A percentile compares a stretch with the other conserved stretches of the same genome.
Evolutionary conservation across 2,797 vertebrate genomes (phyloP).

Genomic region (Rhabdophis nuchalis): DNA sequence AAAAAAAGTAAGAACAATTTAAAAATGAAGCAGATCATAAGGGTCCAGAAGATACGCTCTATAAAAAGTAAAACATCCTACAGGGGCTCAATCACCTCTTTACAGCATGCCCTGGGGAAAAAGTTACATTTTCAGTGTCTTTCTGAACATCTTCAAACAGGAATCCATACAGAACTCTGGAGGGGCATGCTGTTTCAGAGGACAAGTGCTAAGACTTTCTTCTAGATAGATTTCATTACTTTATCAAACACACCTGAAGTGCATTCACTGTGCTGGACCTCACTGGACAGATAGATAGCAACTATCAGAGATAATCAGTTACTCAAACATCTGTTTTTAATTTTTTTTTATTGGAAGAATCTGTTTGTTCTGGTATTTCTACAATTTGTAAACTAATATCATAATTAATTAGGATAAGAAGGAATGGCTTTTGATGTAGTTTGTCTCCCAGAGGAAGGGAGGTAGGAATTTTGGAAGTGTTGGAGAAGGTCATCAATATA

Average conservation of each 20-base stretch:
- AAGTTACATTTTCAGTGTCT: background rate
- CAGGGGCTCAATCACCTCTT: background rate
- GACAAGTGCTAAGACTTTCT: background rate
- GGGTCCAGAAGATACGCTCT: background rate
- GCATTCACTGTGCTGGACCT: background rate
- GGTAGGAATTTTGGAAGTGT: background rate
- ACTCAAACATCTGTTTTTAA: background rate
- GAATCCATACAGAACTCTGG: background rate
- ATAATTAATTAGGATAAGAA: background rate
- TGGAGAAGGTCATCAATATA: background rate
- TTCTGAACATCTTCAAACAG: background rate
- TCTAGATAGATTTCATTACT: background rate
- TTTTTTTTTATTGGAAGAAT: background rate
- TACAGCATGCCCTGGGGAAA: background rate
- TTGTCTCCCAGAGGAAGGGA: background rate
- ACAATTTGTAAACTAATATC: background rate
- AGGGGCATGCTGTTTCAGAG: background rate
- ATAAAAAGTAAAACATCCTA: background rate
- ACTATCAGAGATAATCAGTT: background rate
- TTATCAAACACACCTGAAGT: background rate
- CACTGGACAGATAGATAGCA: background rate
- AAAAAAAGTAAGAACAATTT: background rate
- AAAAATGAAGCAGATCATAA: background rate
- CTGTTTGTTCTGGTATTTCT: background rate
- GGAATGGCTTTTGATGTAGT: background rate